Percentiles rank a stretch among this genome's conserved stretches.
phyloP scores from a whole-genome alignment of 1,140 invertebrate genomes.

The Hypsibius dujardini region DNA sequence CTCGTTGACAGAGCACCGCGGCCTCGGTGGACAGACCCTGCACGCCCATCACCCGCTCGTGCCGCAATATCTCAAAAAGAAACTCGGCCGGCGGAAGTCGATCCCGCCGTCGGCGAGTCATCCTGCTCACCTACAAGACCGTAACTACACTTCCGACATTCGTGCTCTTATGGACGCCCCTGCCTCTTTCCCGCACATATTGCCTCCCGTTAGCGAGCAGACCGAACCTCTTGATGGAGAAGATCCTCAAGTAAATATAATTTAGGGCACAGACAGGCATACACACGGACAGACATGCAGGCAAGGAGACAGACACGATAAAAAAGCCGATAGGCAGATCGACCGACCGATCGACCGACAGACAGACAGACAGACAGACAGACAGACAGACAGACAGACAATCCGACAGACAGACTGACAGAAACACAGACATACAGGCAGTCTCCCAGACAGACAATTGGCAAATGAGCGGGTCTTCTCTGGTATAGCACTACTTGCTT shows the following conservation, averaged over 20 bases:
- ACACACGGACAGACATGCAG: no score
- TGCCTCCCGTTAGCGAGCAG: background rate
- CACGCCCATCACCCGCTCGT: slow-evolving; percentile 11
- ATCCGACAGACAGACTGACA: no score
- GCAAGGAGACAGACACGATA: no score
- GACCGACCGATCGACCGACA: no score
- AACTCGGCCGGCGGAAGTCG: slow-evolving; percentile 9
- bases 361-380: no score
- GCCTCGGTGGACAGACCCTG: background rate
- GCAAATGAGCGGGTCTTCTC: no score
- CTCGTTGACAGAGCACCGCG: slow-evolving; percentile 3
- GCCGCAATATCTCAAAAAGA: slow-evolving; percentile 13
- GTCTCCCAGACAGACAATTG: no score
- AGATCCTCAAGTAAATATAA: background rate
- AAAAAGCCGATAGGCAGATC: no score
- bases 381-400: no score
- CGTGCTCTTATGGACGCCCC: slow-evolving; percentile 2
- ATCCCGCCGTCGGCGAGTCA: slow-evolving; percentile 13
- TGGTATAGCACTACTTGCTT: no score
- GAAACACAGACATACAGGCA: no score
- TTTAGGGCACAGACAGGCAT: no score
- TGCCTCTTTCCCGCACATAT: slow-evolving; percentile 11
- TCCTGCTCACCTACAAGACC: slow-evolving; percentile 2
- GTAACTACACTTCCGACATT: background rate
- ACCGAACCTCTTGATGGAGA: background rate